These are phyloP conservation scores for Melanargia galathea DNA, from an alignment of 2,888 invertebrate species.

Conservation along the genomic window DNA sequence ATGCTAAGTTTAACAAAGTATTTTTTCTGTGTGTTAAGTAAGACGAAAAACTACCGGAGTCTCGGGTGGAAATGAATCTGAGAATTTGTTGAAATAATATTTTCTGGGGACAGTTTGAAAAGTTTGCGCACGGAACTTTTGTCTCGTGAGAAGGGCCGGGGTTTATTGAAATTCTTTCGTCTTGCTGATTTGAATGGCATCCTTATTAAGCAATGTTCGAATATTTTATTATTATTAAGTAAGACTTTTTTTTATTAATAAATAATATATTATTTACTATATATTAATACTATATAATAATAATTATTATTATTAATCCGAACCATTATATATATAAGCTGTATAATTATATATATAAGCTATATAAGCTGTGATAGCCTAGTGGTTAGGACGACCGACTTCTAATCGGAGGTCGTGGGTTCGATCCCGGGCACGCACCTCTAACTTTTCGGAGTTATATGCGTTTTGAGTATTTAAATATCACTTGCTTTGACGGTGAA, in stretches of 20 bases:
- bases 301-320: too few relatives aligned
- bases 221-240: not conserved
- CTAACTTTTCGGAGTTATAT: too few relatives aligned
- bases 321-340: too few relatives aligned
- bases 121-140: constrained; percentile 32
- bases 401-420: too few relatives aligned
- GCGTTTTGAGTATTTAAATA: too few relatives aligned
- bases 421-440: too few relatives aligned
- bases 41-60: constrained; percentile 16
- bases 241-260: not conserved
- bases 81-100: constrained; percentile 38
- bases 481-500: too few relatives aligned
- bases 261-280: not conserved
- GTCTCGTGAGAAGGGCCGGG: constrained; percentile 23
- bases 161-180: constrained; percentile 32
- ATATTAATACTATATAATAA: too few relatives aligned
- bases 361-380: too few relatives aligned
- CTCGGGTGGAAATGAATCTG: constrained; percentile 30
- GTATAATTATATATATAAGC: too few relatives aligned
- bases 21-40: constrained; percentile 25
- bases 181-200: constrained; percentile 22
- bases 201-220: constrained; percentile 9
- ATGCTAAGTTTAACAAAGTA: constrained; percentile 37
- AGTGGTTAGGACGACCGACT: too few relatives aligned
- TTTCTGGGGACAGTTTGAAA: constrained; percentile 32